Percentiles rank a stretch among this genome's conserved stretches.
phyloP scores from a whole-genome alignment of 1,140 invertebrate genomes.

The Rhagoletis zephyria region DNA sequence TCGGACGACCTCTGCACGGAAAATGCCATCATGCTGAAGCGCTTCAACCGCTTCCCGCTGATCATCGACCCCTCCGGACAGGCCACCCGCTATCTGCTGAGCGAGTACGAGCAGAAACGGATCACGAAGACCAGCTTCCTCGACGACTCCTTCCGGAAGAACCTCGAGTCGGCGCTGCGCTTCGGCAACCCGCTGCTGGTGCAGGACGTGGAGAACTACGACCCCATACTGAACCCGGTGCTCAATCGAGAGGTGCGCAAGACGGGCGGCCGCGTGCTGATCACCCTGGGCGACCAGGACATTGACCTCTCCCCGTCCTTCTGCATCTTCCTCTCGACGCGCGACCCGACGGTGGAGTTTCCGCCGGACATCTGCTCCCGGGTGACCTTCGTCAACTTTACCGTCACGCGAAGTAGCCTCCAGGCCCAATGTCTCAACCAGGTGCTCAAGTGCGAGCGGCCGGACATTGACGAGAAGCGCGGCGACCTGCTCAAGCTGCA shows the following conservation, averaged over 20 bases:
- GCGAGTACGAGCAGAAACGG: conserved; percentile 96
- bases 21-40: conserved; percentile 99
- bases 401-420: conserved; percentile 95
- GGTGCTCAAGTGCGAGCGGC: conserved; percentile 96
- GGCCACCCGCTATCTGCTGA: conserved; percentile 97
- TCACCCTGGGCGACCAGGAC: conserved; percentile 98
- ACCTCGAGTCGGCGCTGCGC: conserved; percentile 96
- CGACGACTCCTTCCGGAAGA: conserved; percentile 98
- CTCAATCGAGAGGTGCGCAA: conserved; percentile 95
- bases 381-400: conserved; percentile 99
- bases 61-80: conserved; percentile 99
- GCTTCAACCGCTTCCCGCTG: conserved; percentile 98
- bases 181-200: conserved; percentile 99
- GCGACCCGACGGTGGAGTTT: conserved; percentile 99
- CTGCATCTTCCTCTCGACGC: conserved; percentile 97
- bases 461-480: conserved; percentile 98
- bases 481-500: conserved; percentile 98
- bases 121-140: conserved; percentile 99
- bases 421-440: conserved; percentile 99
- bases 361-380: conserved; percentile 98
- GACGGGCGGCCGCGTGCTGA: conserved; percentile 96
- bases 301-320: conserved; percentile 99
- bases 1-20: conserved; percentile 98
- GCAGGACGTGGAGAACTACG: conserved; percentile 99
- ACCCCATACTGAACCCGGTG: conserved; percentile 98